These are phyloP conservation scores for Myotis lucifugus DNA, from an alignment of 2,113 vertebrate species.

Conservation along the genomic window DNA sequence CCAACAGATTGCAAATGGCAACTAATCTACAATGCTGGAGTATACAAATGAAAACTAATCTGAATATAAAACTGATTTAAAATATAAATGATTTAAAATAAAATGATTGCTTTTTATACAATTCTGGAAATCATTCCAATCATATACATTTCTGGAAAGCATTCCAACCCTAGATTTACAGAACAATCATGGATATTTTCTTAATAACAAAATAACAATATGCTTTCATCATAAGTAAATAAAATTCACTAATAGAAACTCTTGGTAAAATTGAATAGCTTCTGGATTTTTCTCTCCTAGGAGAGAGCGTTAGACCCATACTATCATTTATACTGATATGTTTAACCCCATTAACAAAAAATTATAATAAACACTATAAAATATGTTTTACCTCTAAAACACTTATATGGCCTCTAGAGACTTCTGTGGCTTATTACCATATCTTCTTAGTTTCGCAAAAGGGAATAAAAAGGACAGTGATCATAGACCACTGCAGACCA, in stretches of 20 bases:
- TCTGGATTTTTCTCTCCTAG: slow-evolving; percentile 55
- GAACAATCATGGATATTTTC: neutral
- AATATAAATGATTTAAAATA: slow-evolving; percentile 14
- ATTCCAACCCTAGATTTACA: neutral
- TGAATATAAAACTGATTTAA: neutral
- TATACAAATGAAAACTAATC: slow-evolving; percentile 50
- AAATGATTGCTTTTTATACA: slow-evolving; percentile 23
- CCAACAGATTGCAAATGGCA: slow-evolving; percentile 27
- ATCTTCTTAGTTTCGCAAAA: slow-evolving; percentile 42
- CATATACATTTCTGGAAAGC: neutral
- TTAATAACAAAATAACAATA: slow-evolving; percentile 6
- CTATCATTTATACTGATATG: slow-evolving; percentile 16
- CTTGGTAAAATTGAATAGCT: neutral
- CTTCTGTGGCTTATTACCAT: neutral
- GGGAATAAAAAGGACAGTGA: neutral
- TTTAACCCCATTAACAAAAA: slow-evolving; percentile 47
- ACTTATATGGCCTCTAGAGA: slow-evolving; percentile 22
- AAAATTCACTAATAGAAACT: slow-evolving; percentile 46
- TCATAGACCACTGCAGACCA: neutral
- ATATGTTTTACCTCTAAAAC: slow-evolving; percentile 46
- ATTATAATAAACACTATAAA: slow-evolving; percentile 48
- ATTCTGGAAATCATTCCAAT: neutral
- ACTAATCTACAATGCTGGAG: neutral
- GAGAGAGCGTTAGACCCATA: neutral
- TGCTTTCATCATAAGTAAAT: slow-evolving; percentile 40